Conservation (phyloP, 2,888 invertebrate genomes). For the Nephrotoma guestfalica region DNA sequence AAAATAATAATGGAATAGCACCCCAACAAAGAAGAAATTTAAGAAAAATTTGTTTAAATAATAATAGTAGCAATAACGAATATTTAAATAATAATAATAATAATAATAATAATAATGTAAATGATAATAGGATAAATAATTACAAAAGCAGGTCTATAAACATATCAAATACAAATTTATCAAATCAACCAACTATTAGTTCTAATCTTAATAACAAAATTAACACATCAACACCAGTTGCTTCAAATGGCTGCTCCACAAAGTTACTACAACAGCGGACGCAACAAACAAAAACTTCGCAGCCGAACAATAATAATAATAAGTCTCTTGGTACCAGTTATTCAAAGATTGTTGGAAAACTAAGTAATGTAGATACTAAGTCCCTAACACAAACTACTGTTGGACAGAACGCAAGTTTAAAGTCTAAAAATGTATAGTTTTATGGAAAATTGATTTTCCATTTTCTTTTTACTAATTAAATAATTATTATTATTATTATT, state of each 20-base stretch:
- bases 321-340: background rate
- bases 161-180: background rate
- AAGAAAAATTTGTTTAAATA: background rate
- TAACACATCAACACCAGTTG: slow-evolving; percentile 3
- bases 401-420: background rate
- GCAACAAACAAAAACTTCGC: background rate
- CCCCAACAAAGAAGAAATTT: background rate
- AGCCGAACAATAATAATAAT: background rate
- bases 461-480: background rate
- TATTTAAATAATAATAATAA: background rate
- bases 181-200: background rate
- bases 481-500: background rate
- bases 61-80: background rate
- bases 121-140: background rate
- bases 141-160: background rate
- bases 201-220: background rate
- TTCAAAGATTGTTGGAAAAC: slow-evolving; percentile 31
- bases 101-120: background rate
- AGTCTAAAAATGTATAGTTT: background rate
- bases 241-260: background rate
- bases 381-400: background rate
- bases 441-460: background rate
- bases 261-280: background rate
- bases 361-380: slow-evolving; percentile 21
- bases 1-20: background rate